Evolutionary conservation across 37 sponge, comb jelly and placozoan species (phyloP), one percentile per base, ranked within the genome.

Genomic region (Halisarca cf. caerulea): DNA sequence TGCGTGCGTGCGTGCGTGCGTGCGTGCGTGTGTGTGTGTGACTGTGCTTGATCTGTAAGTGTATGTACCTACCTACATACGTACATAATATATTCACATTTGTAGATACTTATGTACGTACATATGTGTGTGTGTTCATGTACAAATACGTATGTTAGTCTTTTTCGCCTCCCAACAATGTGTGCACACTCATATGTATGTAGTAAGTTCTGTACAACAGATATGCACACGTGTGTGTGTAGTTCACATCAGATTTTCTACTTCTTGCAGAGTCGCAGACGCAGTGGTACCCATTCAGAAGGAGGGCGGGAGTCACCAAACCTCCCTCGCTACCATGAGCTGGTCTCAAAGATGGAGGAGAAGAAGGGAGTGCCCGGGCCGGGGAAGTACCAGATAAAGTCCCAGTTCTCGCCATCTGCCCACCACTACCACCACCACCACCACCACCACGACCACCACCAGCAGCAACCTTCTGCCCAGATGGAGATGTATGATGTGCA

Each of bases 331-430:
- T 96, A 96, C 58, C 92, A 94, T 82, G 94, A 93, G 41, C 58
- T 94, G 6, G 66, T 96, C 38, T 34, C 91, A 17, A 83, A 86
- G 39, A 64, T 85, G 58, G 97, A 91, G 40, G 81, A 87, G 66
- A 91, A 87, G 45, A 95, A 95, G 91, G 91, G 54, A 84, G 88
- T 93, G 27, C 98, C 98, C 21, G 98, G 98, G 15, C 98, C 98
- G 51, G 98, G 98, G 2, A 60, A 89, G 75, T 98, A 98, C 75
- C 80, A 90, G 4, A 84, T 94, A 27, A 80, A 40, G 30, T 88
- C 91, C n/a, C 91, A 93, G 84, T 94, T 96, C 80, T 66, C 20
- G 9, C 32, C 21, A 17, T n/a, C n/a, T n/a, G n/a, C n/a, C n/a
- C n/a, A n/a, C n/a, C n/a, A n/a, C n/a, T n/a, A n/a, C n/a, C n/a